Base-by-base conservation (phyloP, 2,113 vertebrate species). In the Spea multiplicata region DNA sequence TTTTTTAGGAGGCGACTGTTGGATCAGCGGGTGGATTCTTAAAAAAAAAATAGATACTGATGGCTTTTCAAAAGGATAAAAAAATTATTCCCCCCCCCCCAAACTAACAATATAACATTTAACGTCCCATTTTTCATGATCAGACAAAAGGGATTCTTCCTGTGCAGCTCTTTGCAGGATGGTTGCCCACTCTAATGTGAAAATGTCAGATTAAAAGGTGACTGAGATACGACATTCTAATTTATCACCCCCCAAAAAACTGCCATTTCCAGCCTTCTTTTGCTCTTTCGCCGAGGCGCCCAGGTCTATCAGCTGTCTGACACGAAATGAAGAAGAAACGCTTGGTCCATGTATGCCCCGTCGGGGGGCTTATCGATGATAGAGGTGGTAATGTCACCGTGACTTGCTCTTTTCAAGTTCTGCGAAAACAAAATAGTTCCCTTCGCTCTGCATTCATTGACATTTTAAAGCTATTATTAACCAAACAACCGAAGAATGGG, bases 391-490 rank as follows among this genome's bases (percentile, higher is more conserved):
- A 48, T 74, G 72, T 74, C 72, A 62, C 59, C 13, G n/a, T 5
- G 47, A 17, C 16, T 46, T 49, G 57, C 72, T 49, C 46, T 74
- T 64, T 64, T 49, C 57, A 7, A 62, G 47, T 62, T 46, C 44
- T 7, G 12, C 7, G 59, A 74, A n/a, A 74, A 13, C 72, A 73
- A 73, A 73, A 45, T 47, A 59, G 59, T 45, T 45, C 44, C 48
- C 71, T 62, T n/a, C 71, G 4, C 16, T 6, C 62, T 75, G 74
- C 64, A 67, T 75, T 75, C 74, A 66, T 67, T 75, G 74, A 75
- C 74, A 75, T 75, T 75, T 75, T 12, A 13, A 50, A 13, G 62
- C 48, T 66, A 17, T 66, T 66, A 30, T 48, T 66, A 50, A 48
- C 48, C 3, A 17, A 65, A 50, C 17, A 66, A 14, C 13, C 3